phyloP scores from a whole-genome alignment of 2,113 vertebrate genomes.

The Xyrauchen texanus region DNA sequence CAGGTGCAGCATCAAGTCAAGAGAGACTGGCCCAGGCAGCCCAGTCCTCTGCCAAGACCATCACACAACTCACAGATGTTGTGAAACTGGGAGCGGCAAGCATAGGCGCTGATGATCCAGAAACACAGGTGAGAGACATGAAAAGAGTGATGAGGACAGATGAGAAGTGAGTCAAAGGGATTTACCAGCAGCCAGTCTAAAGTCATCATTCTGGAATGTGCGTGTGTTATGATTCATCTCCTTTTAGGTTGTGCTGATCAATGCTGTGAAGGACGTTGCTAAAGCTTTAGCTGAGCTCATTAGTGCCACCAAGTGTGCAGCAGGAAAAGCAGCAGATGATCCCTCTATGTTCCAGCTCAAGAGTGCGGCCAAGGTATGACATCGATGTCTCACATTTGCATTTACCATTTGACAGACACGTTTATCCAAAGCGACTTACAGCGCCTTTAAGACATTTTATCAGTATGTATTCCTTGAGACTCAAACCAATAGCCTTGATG shows the following conservation, averaged over 20 bases:
- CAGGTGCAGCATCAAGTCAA: slow-evolving; percentile 92
- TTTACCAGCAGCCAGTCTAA: not conserved
- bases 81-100: slow-evolving; percentile 94
- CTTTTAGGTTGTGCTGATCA: slow-evolving; percentile 92
- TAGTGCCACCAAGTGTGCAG: slow-evolving; percentile 92
- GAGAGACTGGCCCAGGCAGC: slow-evolving; percentile 94
- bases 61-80: slow-evolving; percentile 94
- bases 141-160: not conserved
- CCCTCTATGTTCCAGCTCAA: slow-evolving; percentile 98
- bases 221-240: slow-evolving; percentile 34
- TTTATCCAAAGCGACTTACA: no score
- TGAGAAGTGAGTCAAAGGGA: not conserved
- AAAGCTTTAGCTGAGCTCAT: slow-evolving; percentile 97
- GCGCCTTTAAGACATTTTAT: no score
- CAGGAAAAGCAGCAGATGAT: slow-evolving; percentile 92
- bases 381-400: no score
- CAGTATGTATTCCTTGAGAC: no score
- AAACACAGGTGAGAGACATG: slow-evolving; percentile 85
- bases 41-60: slow-evolving; percentile 93
- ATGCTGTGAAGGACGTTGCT: slow-evolving; percentile 95
- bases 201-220: not conserved
- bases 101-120: slow-evolving; percentile 90
- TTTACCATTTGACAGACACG: no score
- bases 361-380: slow-evolving; percentile 90
- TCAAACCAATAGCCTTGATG: no score